Percentiles rank a stretch among this genome's conserved stretches.
These are phyloP conservation scores for Empidonax traillii DNA, from an alignment of 2,113 vertebrate species.

Conservation along the genomic window DNA sequence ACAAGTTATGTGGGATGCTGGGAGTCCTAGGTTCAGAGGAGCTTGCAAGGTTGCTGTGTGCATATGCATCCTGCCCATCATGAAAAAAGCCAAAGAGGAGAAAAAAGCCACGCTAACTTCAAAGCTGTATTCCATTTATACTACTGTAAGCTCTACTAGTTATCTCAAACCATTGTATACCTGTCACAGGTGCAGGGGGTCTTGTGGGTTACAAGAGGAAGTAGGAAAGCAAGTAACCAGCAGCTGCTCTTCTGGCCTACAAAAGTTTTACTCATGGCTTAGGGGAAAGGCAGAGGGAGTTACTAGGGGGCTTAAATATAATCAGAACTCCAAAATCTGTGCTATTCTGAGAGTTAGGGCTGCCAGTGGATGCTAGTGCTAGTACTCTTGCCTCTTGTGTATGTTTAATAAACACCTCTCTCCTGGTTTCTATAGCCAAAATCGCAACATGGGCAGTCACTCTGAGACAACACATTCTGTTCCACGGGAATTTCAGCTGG, in stretches of 20 bases:
- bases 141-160: not conserved
- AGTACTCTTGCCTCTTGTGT: not conserved
- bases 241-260: not conserved
- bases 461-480: constrained; percentile 82
- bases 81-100: rapidly evolving
- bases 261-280: not conserved
- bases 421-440: constrained; percentile 82
- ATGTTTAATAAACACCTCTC: not conserved
- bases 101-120: not conserved
- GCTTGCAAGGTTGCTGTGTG: not conserved
- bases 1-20: not conserved
- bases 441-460: constrained; percentile 85
- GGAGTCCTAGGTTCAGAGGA: not conserved
- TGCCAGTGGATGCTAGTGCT: constrained; percentile 22
- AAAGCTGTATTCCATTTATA: not conserved
- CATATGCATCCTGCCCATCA: not conserved
- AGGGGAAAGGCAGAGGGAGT: not conserved
- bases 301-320: constrained; percentile 28
- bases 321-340: constrained; percentile 45
- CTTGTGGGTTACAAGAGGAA: not conserved
- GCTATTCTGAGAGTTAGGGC: not conserved
- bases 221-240: not conserved
- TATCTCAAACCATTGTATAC: not conserved
- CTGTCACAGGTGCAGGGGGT: not conserved
- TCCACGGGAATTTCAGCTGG: constrained; percentile 94